Conservation (phyloP, 2,113 vertebrate genomes). For the Onychostruthus taczanowskii region DNA sequence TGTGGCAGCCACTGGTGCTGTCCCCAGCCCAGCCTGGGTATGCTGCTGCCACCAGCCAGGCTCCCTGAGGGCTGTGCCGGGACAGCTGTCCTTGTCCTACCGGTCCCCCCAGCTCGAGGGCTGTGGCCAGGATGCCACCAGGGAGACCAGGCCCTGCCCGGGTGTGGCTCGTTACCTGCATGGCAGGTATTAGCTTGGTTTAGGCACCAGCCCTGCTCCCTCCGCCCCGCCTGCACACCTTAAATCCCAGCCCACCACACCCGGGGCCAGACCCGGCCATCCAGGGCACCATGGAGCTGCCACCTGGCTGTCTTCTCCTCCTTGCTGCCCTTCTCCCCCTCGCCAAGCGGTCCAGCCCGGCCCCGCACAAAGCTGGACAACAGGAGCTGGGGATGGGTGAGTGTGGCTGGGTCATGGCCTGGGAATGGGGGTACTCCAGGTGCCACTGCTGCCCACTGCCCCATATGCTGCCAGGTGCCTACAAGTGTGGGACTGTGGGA, state of each 20-base stretch:
- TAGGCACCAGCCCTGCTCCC: neutral
- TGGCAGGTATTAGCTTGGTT: constrained; percentile 17
- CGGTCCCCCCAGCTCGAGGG: constrained; percentile 12
- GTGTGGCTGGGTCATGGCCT: accelerated
- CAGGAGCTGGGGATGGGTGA: neutral
- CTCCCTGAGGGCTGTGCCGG: accelerated
- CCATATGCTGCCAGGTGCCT: accelerated
- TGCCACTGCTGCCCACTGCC: accelerated
- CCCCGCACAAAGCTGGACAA: accelerated
- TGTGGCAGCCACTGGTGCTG: accelerated
- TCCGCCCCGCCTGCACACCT: neutral
- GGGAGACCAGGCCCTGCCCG: neutral
- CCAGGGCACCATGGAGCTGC: constrained; percentile 37
- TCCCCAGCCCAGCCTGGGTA: neutral
- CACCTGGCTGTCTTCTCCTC: neutral
- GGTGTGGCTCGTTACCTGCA: neutral
- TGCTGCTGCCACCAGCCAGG: neutral
- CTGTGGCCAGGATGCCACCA: neutral
- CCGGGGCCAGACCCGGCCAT: neutral
- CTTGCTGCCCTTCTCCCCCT: neutral
- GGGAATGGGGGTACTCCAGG: neutral
- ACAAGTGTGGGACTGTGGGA: accelerated
- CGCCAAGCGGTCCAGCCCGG: accelerated
- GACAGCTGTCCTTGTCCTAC: neutral
- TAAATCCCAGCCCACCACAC: constrained; percentile 17